Conservation (phyloP, 2,888 invertebrate species). For the Erynnis tages region DNA sequence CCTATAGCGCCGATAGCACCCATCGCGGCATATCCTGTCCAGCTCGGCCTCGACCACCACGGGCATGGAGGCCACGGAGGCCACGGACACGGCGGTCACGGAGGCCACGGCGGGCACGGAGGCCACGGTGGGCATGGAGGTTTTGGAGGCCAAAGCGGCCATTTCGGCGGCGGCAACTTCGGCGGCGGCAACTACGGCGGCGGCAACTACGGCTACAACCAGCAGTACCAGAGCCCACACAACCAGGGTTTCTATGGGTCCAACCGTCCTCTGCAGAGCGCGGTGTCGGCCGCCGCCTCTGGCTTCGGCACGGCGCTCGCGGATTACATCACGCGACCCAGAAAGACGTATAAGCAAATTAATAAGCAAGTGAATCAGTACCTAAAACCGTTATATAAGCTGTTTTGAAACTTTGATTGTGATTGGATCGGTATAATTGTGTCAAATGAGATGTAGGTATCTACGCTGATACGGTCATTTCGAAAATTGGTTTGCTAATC, state of each 20-base stretch:
- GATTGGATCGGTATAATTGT: neutral
- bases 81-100: conserved; percentile 27
- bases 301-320: conserved; percentile 78
- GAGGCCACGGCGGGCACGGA: conserved; percentile 16
- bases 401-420: conserved; percentile 48
- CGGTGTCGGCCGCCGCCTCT: conserved; percentile 69
- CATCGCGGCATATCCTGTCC: conserved; percentile 17
- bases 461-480: neutral
- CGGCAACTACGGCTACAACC: conserved; percentile 27
- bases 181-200: conserved; percentile 28
- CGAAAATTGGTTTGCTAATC: neutral
- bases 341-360: conserved; percentile 60
- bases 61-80: conserved; percentile 18
- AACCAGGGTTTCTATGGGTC: conserved; percentile 34
- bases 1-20: conserved; percentile 29
- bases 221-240: conserved; percentile 31
- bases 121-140: conserved; percentile 28
- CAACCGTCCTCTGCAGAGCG: conserved; percentile 58
- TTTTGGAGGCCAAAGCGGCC: conserved; percentile 29
- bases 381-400: conserved; percentile 60
- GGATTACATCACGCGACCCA: conserved; percentile 63
- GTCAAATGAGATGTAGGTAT: neutral
- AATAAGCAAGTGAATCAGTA: conserved; percentile 60
- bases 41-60: neutral
- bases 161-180: conserved; percentile 32